Evolutionary conservation across 1,140 invertebrate species (phyloP), one percentile per base, ranked within the genome.

Genomic region (Coptotermes formosanus): DNA sequence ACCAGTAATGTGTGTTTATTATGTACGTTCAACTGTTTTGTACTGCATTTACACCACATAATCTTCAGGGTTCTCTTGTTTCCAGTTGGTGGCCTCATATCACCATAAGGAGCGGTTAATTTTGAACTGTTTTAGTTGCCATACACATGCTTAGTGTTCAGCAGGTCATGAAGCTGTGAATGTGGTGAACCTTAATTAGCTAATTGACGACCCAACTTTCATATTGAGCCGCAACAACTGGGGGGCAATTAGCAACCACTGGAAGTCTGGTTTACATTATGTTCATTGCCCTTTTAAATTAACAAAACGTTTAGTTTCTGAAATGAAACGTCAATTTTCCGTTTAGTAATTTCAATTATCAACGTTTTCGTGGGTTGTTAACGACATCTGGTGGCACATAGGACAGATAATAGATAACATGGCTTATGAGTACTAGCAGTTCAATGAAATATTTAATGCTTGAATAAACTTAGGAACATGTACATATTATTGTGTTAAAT

Each of bases 281-380:
- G 25, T 75, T 30, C n/a, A 75, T 75, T 75, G 14, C n/a, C 64
- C n/a, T 75, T 75, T 75, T 75, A 75, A 75, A n/a, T 75, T 75
- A 30, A 75, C 64, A 75, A n/a, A 75, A 30, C 64, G n/a, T 30
- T n/a, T 75, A 75, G 64, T 75, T 75, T 30, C n/a, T 75, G 25
- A 75, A 25, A 75, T 30, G 25, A n/a, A 75, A 30, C n/a, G 30
- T 25, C n/a, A 75, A 75, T 75, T n/a, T 75, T 75, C 64, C n/a
- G 25, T n/a, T 75, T 75, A 75, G 30, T 75, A 75, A 75, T 75
- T 75, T 75, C 7, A 75, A 75, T 75, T 75, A 30, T 25, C 64
- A 30, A 3, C 64, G 25, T 8, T 75, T 75, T 75, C n/a, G 59
- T 75, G 6, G n/a, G 25, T 75, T 75, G n/a, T 11, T 75, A 75